Evolutionary conservation across 1,140 invertebrate species (phyloP).

Genomic region (Lanistes nyassanus): DNA sequence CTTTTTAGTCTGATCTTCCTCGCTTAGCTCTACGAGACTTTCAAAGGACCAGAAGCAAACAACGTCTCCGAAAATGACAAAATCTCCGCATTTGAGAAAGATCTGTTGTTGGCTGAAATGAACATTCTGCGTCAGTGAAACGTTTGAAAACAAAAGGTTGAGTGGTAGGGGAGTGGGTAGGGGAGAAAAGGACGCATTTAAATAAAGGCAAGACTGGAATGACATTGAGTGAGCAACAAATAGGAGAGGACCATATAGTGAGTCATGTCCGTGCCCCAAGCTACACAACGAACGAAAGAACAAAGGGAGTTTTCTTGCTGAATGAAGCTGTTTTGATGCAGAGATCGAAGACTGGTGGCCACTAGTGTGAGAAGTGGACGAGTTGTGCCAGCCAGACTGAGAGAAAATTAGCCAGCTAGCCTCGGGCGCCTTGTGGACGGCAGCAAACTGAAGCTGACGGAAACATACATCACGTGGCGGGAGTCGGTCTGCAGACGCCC

Average conservation of each 20-base stretch:
- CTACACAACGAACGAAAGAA: neutral
- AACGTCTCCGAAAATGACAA: neutral
- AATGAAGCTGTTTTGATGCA: neutral
- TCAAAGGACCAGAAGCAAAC: neutral
- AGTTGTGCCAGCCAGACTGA: neutral
- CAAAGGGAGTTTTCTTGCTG: neutral
- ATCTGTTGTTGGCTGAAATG: too few species aligned
- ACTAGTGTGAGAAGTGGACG: neutral
- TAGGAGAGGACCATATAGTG: neutral
- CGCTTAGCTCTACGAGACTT: neutral
- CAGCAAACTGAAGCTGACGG: neutral
- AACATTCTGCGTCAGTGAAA: too few species aligned
- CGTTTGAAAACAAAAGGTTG: neutral
- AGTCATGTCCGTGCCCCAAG: neutral
- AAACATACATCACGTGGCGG: neutral
- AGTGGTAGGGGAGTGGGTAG: neutral
- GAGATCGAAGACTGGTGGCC: neutral
- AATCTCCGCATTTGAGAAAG: too few species aligned
- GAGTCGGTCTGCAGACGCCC: too few species aligned
- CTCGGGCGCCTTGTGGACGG: neutral
- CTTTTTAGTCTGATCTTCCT: neutral
- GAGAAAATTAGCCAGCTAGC: neutral
- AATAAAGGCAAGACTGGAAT: neutral
- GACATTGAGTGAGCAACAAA: neutral
- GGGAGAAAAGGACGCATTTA: neutral